Conservation (phyloP, 2,797 vertebrate species). For the Alauda arvensis region DNA sequence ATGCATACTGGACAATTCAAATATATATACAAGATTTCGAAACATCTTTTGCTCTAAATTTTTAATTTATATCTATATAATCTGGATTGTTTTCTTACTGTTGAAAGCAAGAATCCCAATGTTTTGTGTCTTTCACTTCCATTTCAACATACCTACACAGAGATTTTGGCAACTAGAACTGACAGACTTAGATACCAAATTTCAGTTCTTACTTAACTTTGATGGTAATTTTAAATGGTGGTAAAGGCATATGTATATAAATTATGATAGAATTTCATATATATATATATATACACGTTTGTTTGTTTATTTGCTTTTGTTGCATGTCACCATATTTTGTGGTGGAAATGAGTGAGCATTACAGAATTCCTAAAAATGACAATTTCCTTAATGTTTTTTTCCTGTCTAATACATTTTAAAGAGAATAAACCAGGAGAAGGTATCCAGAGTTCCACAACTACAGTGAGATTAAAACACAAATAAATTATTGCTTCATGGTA, state of each 20-base stretch:
- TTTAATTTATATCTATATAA: neutral
- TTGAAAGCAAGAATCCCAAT: neutral
- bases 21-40: neutral
- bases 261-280: neutral
- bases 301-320: neutral
- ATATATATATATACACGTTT: too few species aligned
- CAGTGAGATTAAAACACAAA: neutral
- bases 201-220: neutral
- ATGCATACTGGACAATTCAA: neutral
- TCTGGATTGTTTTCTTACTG: neutral
- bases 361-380: neutral
- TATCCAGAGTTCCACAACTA: neutral
- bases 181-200: neutral
- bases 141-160: neutral
- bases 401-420: neutral
- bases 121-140: neutral
- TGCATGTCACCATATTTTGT: neutral
- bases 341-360: neutral
- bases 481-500: neutral
- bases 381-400: neutral
- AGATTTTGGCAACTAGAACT: neutral
- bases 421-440: neutral
- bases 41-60: neutral
- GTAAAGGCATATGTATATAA: neutral
- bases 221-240: neutral